These are phyloP conservation scores for Naso thynnoides DNA, from an alignment of 2,797 vertebrate genomes.

Conservation along the genomic window DNA sequence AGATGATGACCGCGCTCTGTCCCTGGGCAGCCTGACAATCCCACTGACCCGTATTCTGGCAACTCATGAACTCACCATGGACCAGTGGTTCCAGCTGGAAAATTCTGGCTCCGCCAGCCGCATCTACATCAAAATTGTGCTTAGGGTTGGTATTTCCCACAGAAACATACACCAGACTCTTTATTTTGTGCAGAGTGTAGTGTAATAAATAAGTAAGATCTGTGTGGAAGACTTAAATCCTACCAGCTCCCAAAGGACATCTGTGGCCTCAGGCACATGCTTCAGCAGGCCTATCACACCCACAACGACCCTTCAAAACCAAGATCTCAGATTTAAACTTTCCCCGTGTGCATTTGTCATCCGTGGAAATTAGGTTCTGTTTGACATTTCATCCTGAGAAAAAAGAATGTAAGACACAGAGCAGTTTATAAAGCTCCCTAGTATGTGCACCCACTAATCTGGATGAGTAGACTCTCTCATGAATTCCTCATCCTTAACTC, in stretches of 20 bases:
- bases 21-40: conserved; percentile 88
- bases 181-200: not conserved
- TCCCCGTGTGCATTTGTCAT: not conserved
- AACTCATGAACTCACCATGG: conserved; percentile 87
- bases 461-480: not conserved
- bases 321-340: conserved; percentile 8
- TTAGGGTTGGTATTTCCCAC: conserved; percentile 85
- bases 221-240: conserved; percentile 19
- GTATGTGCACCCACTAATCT: not conserved
- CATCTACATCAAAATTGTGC: conserved; percentile 90
- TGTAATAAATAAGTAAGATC: not conserved
- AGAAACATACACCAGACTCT: not conserved
- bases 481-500: not conserved
- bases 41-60: conserved; percentile 86
- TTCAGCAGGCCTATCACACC: conserved; percentile 6
- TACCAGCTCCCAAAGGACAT: not conserved
- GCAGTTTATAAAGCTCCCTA: not conserved
- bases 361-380: not conserved
- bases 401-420: not conserved
- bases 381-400: not conserved
- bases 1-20: conserved; percentile 89
- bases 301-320: conserved; percentile 2
- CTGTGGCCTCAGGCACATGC: conserved; percentile 10
- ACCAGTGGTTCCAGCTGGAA: conserved; percentile 94
- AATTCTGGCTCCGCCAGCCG: conserved; percentile 88